Evolutionary conservation across 2,888 invertebrate species (phyloP).

Genomic region (Leptinotarsa juncta): DNA sequence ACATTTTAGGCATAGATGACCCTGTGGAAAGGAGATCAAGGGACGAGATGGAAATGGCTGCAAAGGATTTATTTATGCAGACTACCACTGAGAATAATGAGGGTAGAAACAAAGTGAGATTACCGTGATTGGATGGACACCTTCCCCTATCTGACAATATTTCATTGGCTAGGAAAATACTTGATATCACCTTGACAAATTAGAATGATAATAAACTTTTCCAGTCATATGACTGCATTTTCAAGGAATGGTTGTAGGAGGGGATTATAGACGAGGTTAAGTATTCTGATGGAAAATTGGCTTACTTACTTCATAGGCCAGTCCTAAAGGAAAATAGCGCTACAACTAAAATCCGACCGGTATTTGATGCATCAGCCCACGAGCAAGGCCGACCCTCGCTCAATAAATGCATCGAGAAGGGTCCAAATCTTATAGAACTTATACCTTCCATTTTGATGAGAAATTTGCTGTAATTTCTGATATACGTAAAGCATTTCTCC

Average conservation of each 20-base stretch:
- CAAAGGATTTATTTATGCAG: constrained; percentile 32
- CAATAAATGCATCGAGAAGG: constrained; percentile 47
- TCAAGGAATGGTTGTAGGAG: constrained; percentile 36
- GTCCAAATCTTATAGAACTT: constrained; percentile 33
- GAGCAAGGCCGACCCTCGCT: constrained; percentile 47
- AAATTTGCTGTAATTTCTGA: constrained; percentile 49
- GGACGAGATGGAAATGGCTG: constrained; percentile 24
- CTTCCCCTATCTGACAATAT: constrained; percentile 37
- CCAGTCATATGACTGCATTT: constrained; percentile 32
- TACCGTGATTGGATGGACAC: constrained; percentile 41
- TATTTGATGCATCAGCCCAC: constrained; percentile 48
- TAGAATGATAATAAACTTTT: constrained; percentile 20
- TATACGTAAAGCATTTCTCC: constrained; percentile 55
- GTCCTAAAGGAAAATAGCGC: neutral
- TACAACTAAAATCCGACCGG: constrained; percentile 48
- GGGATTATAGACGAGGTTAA: constrained; percentile 37
- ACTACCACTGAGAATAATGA: neutral
- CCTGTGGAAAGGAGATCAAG: constrained; percentile 25
- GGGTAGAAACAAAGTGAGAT: constrained; percentile 40
- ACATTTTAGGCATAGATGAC: neutral
- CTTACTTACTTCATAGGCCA: constrained; percentile 1
- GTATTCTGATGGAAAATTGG: neutral
- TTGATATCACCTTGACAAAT: constrained; percentile 25
- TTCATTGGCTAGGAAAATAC: constrained; percentile 34
- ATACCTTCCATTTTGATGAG: constrained; percentile 28